phyloP scores from a whole-genome alignment of 2,797 vertebrate species.

The Helostoma temminkii region DNA sequence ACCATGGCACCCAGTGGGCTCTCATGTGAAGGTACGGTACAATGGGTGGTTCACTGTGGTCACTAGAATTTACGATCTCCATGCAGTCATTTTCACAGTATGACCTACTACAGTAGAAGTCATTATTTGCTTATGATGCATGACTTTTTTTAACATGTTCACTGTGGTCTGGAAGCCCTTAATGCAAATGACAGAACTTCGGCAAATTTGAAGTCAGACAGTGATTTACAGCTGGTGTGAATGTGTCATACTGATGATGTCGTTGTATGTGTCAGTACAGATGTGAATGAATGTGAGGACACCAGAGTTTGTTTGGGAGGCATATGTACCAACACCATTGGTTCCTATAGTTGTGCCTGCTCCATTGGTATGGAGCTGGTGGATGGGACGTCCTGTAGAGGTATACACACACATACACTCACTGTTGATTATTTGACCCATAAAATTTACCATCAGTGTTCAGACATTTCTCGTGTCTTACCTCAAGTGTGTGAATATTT shows the following conservation, averaged over 20 bases:
- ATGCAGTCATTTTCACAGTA: slow-evolving; percentile 20
- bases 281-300: slow-evolving; percentile 83
- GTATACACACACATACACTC: slow-evolving; percentile 50
- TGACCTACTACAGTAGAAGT: slow-evolving; percentile 18
- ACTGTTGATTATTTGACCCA: slow-evolving; percentile 7
- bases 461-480: slow-evolving; percentile 27
- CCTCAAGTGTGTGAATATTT: slow-evolving; percentile 48
- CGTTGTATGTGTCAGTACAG: slow-evolving; percentile 62
- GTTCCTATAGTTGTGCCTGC: slow-evolving; percentile 79
- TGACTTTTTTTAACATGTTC: slow-evolving; percentile 49
- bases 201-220: slow-evolving; percentile 34
- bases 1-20: slow-evolving; percentile 57
- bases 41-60: neutral
- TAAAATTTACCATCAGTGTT: slow-evolving; percentile 40
- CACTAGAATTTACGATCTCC: slow-evolving; percentile 12
- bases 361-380: slow-evolving; percentile 75
- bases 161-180: slow-evolving; percentile 62
- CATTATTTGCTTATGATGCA: slow-evolving; percentile 43
- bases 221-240: slow-evolving; percentile 53
- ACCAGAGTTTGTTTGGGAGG: slow-evolving; percentile 69
- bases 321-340: slow-evolving; percentile 76
- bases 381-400: slow-evolving; percentile 74
- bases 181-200: slow-evolving; percentile 42
- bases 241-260: slow-evolving; percentile 59
- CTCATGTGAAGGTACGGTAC: slow-evolving; percentile 80